Percentiles rank a stretch among this genome's conserved stretches.
These are phyloP conservation scores for Leptosomus discolor DNA, from an alignment of 2,113 vertebrate genomes.

Conservation along the genomic window DNA sequence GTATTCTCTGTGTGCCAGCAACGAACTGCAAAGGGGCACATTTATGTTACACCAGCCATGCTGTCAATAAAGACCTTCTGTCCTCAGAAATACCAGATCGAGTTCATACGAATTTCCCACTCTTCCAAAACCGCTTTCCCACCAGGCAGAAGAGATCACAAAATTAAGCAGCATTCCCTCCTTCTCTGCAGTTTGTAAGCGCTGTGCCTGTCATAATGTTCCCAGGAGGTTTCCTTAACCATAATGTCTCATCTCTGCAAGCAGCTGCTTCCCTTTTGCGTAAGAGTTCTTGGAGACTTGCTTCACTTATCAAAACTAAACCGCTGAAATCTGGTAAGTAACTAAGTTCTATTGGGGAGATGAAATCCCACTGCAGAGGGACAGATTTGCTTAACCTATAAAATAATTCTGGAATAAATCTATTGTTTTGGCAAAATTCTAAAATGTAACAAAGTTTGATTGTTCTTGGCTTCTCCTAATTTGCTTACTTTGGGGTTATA, in stretches of 20 bases:
- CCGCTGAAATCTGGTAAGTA: background rate
- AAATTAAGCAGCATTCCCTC: background rate
- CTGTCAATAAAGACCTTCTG: background rate
- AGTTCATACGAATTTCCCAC: background rate
- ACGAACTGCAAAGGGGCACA: background rate
- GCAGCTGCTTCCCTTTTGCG: slow-evolving; percentile 44
- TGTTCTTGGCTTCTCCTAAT: slow-evolving; percentile 56
- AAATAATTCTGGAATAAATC: slow-evolving; percentile 40
- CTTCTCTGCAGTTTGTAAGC: background rate
- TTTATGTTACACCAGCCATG: background rate
- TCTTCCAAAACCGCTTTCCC: slow-evolving; percentile 5
- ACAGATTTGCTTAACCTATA: slow-evolving; percentile 51
- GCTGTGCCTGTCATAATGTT: background rate
- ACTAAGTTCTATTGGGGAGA: background rate
- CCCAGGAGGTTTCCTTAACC: slow-evolving; percentile 4
- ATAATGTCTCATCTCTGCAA: background rate
- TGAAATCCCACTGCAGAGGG: slow-evolving; percentile 45
- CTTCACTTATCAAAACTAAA: background rate
- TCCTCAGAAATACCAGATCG: background rate
- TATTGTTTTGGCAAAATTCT: slow-evolving; percentile 40
- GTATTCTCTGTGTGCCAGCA: background rate
- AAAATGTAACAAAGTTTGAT: slow-evolving; percentile 32
- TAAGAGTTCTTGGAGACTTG: background rate
- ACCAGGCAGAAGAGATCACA: background rate
- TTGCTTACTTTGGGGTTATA: slow-evolving; percentile 42